These are phyloP conservation scores for Dermochelys coriacea DNA, from an alignment of 2,797 vertebrate genomes.

Conservation along the genomic window DNA sequence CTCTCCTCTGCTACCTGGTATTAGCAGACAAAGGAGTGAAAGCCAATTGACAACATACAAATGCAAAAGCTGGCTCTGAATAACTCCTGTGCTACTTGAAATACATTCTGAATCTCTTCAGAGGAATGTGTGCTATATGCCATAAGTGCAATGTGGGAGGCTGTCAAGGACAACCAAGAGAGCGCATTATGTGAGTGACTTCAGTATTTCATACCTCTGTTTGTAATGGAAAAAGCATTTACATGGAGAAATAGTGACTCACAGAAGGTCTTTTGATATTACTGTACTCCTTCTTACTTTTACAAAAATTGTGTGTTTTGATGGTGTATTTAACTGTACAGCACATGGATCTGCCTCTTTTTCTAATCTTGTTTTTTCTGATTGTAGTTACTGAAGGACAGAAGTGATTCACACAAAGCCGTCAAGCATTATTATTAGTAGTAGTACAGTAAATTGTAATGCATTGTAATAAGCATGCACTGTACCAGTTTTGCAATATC, in stretches of 20 bases:
- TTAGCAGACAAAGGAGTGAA: neutral
- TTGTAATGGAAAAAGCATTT: neutral
- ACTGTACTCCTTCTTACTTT: neutral
- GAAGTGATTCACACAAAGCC: neutral
- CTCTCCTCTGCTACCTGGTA: neutral
- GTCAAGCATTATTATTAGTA: neutral
- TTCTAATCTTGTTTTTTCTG: neutral
- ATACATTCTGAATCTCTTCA: neutral
- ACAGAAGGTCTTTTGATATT: neutral
- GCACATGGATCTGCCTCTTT: neutral
- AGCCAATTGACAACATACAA: neutral
- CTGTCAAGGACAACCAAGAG: slow-evolving; percentile 10
- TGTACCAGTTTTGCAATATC: neutral
- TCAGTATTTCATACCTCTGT: neutral
- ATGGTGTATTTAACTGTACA: neutral
- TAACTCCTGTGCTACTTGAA: rapidly evolving
- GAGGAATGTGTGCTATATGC: neutral
- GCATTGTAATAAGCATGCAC: neutral
- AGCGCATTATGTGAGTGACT: neutral
- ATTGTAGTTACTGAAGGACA: neutral
- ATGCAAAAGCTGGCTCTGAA: neutral
- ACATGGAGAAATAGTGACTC: neutral
- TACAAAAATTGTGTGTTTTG: neutral
- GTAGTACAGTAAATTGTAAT: neutral
- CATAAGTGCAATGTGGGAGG: neutral